phyloP scores from a whole-genome alignment of 2,888 invertebrate species.

The Hesperia comma region DNA sequence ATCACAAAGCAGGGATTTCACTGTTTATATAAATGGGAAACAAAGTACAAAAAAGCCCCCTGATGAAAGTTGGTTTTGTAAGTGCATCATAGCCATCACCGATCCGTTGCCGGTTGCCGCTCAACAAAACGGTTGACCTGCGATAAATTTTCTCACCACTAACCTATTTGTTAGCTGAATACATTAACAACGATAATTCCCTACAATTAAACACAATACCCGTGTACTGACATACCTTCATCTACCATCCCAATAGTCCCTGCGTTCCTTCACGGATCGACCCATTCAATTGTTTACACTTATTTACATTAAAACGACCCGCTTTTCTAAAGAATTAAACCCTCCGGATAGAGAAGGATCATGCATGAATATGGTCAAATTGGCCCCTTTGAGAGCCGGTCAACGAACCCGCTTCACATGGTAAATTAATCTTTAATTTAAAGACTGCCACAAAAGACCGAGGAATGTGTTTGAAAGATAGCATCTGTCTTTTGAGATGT shows the following conservation, averaged over 20 bases:
- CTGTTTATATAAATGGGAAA: too few species aligned
- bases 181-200: slow-evolving; percentile 23
- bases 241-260: slow-evolving; percentile 12
- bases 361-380: slow-evolving; percentile 60
- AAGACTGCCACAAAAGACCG: slow-evolving; percentile 50
- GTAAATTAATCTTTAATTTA: slow-evolving; percentile 69
- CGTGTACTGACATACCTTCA: slow-evolving; percentile 19
- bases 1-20: too few species aligned
- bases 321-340: slow-evolving; percentile 44
- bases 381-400: slow-evolving; percentile 59
- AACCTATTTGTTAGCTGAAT: slow-evolving; percentile 17
- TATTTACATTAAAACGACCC: slow-evolving; percentile 55
- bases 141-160: too few species aligned
- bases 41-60: too few species aligned
- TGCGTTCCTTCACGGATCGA: slow-evolving; percentile 64
- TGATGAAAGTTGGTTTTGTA: too few species aligned
- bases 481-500: slow-evolving; percentile 39
- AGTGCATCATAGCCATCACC: too few species aligned
- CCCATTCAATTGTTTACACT: slow-evolving; percentile 52
- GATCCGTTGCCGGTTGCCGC: too few species aligned
- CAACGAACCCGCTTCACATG: slow-evolving; percentile 55
- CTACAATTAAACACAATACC: slow-evolving; percentile 18
- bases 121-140: too few species aligned
- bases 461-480: slow-evolving; percentile 43
- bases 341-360: slow-evolving; percentile 34